Base-by-base conservation (phyloP, 2,888 invertebrate species). In the Platycheirus albimanus region DNA sequence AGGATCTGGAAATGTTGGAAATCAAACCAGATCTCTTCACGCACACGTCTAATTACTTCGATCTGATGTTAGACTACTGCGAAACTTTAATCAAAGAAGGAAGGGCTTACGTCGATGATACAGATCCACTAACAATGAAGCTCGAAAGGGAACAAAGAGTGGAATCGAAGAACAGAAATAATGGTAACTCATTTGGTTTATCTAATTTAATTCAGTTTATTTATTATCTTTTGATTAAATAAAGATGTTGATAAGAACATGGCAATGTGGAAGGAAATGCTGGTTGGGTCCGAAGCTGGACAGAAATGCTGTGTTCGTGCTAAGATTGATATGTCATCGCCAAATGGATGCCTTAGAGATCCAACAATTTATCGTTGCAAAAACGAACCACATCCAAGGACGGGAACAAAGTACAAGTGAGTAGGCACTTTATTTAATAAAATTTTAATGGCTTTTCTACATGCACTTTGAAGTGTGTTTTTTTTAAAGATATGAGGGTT, bases 351-450 rank as follows among this genome's bases (percentile, higher is more conserved):
- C 87, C 92, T 99, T 94, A 93, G 99, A 36, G 99, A 99, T 92
- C 99, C 99, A 30, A 99, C 99, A 20, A 98, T 99, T 88, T 99
- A 99, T 90, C 93, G 99, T 13, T 99, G 99, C 92, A 99, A 99
- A 91, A 95, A 95, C 63, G 99, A 99, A 89, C 93, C 94, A 0
- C 99, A 99, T 92, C 97, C 99, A 0, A 93, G 96, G 28, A 99
- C 99, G 6, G 98, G 98, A 70, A 94, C 93, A 20, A 96, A 97
- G 91, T 99, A 99, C 92, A 99, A 98, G 97, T 98, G 91, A 88
- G 92, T 78, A 1, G 1, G 10, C 7, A 47, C 15, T 28, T 3
- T 43, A 36, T 15, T 69, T n/a, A n/a, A n/a, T n/a, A n/a, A n/a
- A n/a, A n/a, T n/a, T n/a, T n/a, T n/a, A n/a, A n/a, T n/a, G n/a